A percentile compares a stretch with the other conserved stretches of the same genome.
Evolutionary conservation across 2,113 vertebrate genomes (phyloP).

Genomic region (Talpa occidentalis): DNA sequence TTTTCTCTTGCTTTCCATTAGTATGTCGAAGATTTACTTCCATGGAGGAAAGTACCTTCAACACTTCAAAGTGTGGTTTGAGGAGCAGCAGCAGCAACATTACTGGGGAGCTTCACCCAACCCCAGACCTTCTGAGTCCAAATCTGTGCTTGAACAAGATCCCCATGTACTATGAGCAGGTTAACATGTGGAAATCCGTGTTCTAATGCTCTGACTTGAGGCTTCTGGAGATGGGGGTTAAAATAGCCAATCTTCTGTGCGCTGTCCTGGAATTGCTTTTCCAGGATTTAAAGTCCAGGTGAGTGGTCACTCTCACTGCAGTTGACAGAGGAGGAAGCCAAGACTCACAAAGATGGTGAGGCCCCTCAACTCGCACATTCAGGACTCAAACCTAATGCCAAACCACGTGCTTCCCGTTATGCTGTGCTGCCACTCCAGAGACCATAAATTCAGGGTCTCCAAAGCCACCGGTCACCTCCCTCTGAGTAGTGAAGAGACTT

Average conservation of each 20-base stretch:
- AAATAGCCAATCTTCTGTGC: not conserved
- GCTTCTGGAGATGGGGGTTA: not conserved
- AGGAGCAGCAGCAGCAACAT: too few relatives aligned
- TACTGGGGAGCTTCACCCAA: not conserved
- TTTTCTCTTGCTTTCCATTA: not conserved
- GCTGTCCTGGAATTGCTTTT: not conserved
- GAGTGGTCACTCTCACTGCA: not conserved
- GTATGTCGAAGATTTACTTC: not conserved
- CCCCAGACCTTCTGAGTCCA: not conserved
- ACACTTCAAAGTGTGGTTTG: not conserved
- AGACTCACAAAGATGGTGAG: not conserved
- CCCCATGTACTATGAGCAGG: not conserved
- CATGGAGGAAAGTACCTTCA: not conserved
- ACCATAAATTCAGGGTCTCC: too few relatives aligned
- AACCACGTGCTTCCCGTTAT: not conserved
- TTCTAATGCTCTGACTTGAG: not conserved
- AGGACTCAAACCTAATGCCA: not conserved
- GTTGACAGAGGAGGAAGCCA: not conserved
- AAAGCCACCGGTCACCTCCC: not conserved
- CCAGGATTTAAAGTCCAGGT: not conserved
- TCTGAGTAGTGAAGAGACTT: not conserved
- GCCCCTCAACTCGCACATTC: not conserved
- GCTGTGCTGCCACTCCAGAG: not conserved
- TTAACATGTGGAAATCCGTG: not conserved
- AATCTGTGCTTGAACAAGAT: not conserved